Conservation (phyloP, 1,140 invertebrate species). For the Caerostris extrusa region DNA sequence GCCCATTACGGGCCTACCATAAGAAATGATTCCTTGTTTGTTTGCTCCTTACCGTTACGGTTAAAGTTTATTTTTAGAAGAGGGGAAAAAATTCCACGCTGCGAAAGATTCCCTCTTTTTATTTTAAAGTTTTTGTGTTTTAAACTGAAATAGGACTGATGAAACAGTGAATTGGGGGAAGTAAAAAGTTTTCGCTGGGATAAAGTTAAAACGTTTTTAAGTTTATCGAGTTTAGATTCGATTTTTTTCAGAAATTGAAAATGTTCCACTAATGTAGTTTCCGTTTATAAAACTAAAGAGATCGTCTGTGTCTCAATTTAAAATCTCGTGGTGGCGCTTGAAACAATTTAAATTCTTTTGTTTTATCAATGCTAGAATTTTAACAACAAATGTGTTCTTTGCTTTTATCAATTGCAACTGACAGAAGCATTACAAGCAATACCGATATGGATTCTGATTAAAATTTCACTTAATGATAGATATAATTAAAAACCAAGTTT, state of each 20-base stretch:
- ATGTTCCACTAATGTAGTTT: constrained; percentile 12
- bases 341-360: not conserved
- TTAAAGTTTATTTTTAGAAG: constrained; percentile 66
- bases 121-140: not conserved
- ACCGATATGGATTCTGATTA: too few species aligned
- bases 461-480: too few species aligned
- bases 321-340: not conserved
- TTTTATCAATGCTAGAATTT: not conserved
- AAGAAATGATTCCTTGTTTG: constrained; percentile 75
- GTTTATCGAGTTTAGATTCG: constrained; percentile 32
- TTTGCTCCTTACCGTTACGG: constrained; percentile 61
- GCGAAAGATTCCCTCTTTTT: constrained; percentile 7
- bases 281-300: not conserved
- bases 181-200: not conserved
- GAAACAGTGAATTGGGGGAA: not conserved
- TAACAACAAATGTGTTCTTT: too few species aligned
- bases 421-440: too few species aligned
- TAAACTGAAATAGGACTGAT: constrained; percentile 3
- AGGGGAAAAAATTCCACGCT: not conserved
- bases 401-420: too few species aligned
- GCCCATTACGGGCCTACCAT: constrained; percentile 61
- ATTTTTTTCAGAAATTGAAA: constrained; percentile 19
- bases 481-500: too few species aligned
- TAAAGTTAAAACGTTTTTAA: constrained; percentile 67
- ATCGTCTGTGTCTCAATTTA: not conserved